phyloP scores from a whole-genome alignment of 2,113 vertebrate species.

The Limnothrissa miodon region DNA sequence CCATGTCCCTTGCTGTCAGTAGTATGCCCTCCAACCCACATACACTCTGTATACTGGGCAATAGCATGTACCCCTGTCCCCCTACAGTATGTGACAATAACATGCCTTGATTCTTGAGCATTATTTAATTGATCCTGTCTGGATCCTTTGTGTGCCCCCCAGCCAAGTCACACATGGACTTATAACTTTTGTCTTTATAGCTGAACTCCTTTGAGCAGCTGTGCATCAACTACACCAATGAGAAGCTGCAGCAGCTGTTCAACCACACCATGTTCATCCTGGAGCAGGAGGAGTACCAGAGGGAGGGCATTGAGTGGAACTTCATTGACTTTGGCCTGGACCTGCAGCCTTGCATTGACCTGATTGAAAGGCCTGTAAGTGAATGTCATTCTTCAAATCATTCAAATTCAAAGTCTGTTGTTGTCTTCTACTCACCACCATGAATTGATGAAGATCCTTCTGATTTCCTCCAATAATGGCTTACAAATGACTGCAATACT shows the following conservation, averaged over 20 bases:
- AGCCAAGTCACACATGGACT: neutral
- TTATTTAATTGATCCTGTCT: no score
- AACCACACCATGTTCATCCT: slow-evolving; percentile 99
- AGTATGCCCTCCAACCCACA: no score
- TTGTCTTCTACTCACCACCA: neutral
- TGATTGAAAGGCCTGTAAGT: slow-evolving; percentile 91
- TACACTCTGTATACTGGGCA: no score
- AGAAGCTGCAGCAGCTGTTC: slow-evolving; percentile 98
- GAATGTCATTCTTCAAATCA: neutral
- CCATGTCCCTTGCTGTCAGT: no score
- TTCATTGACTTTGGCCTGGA: slow-evolving; percentile 98
- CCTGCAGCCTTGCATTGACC: slow-evolving; percentile 95
- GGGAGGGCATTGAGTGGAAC: slow-evolving; percentile 98
- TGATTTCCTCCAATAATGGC: no score
- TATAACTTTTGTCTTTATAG: slow-evolving; percentile 57
- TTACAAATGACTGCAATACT: no score
- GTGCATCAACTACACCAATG: slow-evolving; percentile 98
- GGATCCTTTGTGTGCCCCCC: neutral
- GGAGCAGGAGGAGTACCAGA: slow-evolving; percentile 98
- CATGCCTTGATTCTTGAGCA: no score
- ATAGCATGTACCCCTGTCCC: no score
- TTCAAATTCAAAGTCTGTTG: neutral
- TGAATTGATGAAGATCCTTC: neutral
- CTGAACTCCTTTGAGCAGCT: slow-evolving; percentile 98
- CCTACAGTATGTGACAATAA: no score